Evolutionary conservation across 2,113 vertebrate genomes (phyloP), one percentile per base, ranked within the genome.

Genomic region (Ptilonorhynchus violaceus): DNA sequence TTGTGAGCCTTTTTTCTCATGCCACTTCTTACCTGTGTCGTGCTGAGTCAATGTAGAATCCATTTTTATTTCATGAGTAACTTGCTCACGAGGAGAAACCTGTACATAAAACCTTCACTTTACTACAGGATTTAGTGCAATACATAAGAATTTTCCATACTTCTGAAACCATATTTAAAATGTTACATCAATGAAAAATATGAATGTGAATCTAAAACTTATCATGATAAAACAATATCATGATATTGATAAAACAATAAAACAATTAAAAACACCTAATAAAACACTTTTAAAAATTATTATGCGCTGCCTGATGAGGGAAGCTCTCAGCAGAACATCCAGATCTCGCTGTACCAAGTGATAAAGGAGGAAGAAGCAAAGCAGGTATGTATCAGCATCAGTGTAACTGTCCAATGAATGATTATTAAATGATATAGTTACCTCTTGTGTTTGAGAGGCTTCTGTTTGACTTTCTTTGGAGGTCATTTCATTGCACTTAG

Each of bases 391-490:
- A 80, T 88, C 35, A 89, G 30, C 82, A 81, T 81, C 59, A 27
- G 60, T 66, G 58, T 13, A 87, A 55, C 60, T 89, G 22, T 60
- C 30, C 90, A 79, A 15, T 82, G 37, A 89, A 79, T 46, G 24
- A 80, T 68, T 41, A 80, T 53, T 50, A 92, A 92, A 88, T 76
- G 20, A 88, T 91, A 60, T 28, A 89, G 16, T 98, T 99, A 99
- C 99, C 99, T 96, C 98, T 91, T 98, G 97, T 96, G 96, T 97
- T 91, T 98, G 97, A 94, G 97, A 97, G 93, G 96, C 89, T 96
- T 98, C 91, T 52, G 46, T 97, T 95, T 98, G 97, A 56, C 63
- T 85, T 95, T 97, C 87, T 97, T 96, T 97, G 86, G 98, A 97
- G 77, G 87, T 80, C 76, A 31, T 95, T 97, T 98, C 92, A 86